These are phyloP conservation scores for Conomelus anceps DNA, from an alignment of 2,888 invertebrate genomes.

Conservation along the genomic window DNA sequence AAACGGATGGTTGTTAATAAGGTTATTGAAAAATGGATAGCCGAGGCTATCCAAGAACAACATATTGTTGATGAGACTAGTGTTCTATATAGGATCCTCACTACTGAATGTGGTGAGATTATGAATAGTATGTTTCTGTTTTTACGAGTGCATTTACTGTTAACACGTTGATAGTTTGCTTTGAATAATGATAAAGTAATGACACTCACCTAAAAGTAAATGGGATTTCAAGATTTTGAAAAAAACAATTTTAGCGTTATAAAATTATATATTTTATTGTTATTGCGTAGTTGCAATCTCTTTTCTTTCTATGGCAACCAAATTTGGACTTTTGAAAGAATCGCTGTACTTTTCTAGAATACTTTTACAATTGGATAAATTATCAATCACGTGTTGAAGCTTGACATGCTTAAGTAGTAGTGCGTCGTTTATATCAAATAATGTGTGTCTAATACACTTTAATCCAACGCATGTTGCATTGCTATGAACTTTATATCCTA, in stretches of 20 bases:
- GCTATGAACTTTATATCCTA: slow-evolving; percentile 71
- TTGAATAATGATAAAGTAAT: too few species aligned
- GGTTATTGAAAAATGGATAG: too few species aligned
- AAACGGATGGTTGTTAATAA: too few species aligned
- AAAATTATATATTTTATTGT: neutral
- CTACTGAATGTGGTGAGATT: too few species aligned
- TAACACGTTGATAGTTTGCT: too few species aligned
- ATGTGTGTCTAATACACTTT: slow-evolving; percentile 75
- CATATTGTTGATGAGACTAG: too few species aligned
- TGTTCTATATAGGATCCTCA: too few species aligned
- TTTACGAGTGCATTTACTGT: too few species aligned
- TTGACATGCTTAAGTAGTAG: slow-evolving; percentile 78
- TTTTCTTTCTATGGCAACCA: neutral
- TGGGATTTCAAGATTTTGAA: neutral
- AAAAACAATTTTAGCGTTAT: neutral
- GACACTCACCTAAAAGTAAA: neutral
- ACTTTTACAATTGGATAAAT: slow-evolving; percentile 52
- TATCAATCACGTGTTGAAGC: slow-evolving; percentile 58
- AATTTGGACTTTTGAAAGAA: neutral
- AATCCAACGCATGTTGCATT: slow-evolving; percentile 73
- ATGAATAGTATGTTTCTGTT: too few species aligned
- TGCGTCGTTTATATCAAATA: slow-evolving; percentile 68
- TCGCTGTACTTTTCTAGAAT: slow-evolving; percentile 42
- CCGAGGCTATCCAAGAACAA: too few species aligned
- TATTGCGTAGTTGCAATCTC: neutral